A percentile compares a stretch with the other conserved stretches of the same genome.
Conservation (phyloP, 2,888 invertebrate genomes). For the Brachyopa scutellaris region DNA sequence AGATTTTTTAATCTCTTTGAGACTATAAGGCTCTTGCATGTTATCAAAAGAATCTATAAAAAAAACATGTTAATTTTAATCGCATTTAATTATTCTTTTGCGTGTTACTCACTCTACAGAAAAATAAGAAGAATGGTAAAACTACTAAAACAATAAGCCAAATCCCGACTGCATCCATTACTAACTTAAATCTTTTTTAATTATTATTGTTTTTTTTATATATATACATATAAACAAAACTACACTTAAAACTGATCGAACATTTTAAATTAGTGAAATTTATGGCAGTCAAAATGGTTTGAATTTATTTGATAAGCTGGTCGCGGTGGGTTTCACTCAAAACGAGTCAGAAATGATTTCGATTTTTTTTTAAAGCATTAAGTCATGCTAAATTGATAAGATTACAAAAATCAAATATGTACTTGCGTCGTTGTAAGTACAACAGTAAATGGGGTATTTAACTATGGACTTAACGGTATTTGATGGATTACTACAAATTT, state of each 20-base stretch:
- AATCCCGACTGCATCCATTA: constrained; percentile 47
- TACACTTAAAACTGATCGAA: constrained; percentile 7
- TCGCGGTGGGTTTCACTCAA: neutral
- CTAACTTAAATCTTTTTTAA: too few relatives aligned
- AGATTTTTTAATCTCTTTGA: constrained; percentile 28
- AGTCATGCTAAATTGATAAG: constrained; percentile 50
- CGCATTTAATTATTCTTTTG: neutral
- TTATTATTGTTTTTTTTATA: neutral
- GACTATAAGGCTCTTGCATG: constrained; percentile 25
- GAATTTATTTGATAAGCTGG: neutral
- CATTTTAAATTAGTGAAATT: constrained; percentile 29
- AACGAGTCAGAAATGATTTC: constrained; percentile 16
- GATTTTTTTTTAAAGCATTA: constrained; percentile 14
- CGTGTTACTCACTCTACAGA: constrained; percentile 27
- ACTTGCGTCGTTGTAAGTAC: constrained; percentile 1
- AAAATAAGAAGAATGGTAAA: constrained; percentile 42
- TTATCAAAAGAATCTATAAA: constrained; percentile 45
- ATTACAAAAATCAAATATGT: constrained; percentile 37
- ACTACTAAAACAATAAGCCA: constrained; percentile 51
- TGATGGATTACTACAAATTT: constrained; percentile 42
- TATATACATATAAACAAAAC: neutral
- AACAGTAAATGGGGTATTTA: constrained; percentile 9
- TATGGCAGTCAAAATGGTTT: neutral
- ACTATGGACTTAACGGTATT: constrained; percentile 1
- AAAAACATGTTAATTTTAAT: neutral